A percentile compares a stretch with the other conserved stretches of the same genome.
phyloP scores from a whole-genome alignment of 1,140 invertebrate genomes.

The Bombus superbus region DNA sequence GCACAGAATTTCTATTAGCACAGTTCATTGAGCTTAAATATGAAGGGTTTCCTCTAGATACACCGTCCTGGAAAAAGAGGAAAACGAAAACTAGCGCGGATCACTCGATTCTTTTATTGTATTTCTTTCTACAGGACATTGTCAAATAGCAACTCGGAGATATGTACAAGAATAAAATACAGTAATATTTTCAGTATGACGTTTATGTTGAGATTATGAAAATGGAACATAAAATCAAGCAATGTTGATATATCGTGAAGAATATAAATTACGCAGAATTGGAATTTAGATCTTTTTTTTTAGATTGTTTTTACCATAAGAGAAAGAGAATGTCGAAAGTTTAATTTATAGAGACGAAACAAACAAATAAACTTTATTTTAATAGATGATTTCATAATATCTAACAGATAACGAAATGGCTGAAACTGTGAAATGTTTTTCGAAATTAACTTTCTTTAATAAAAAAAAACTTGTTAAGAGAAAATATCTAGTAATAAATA shows the following conservation, averaged over 20 bases:
- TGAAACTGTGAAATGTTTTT: too few relatives aligned
- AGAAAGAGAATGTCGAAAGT: too few relatives aligned
- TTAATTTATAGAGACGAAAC: too few relatives aligned
- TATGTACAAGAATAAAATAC: not conserved
- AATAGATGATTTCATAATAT: too few relatives aligned
- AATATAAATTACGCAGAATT: not conserved
- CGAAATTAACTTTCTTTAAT: too few relatives aligned
- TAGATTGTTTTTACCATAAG: not conserved
- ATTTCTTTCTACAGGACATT: not conserved
- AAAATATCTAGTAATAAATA: not conserved
- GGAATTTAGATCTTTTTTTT: not conserved
- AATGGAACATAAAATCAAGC: not conserved
- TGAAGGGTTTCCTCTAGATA: constrained; percentile 13
- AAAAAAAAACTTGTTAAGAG: too few relatives aligned
- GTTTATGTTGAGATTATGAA: not conserved
- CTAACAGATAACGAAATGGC: too few relatives aligned
- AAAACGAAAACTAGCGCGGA: not conserved
- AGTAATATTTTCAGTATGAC: too few relatives aligned
- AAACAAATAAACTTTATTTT: too few relatives aligned
- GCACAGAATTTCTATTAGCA: constrained; percentile 29
- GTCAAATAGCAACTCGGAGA: not conserved
- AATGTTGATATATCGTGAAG: not conserved
- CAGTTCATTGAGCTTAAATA: constrained; percentile 35
- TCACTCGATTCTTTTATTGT: not conserved
- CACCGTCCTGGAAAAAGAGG: not conserved